These are phyloP conservation scores for Eudorcas thomsonii DNA, from an alignment of 2,113 vertebrate genomes.

Conservation along the genomic window DNA sequence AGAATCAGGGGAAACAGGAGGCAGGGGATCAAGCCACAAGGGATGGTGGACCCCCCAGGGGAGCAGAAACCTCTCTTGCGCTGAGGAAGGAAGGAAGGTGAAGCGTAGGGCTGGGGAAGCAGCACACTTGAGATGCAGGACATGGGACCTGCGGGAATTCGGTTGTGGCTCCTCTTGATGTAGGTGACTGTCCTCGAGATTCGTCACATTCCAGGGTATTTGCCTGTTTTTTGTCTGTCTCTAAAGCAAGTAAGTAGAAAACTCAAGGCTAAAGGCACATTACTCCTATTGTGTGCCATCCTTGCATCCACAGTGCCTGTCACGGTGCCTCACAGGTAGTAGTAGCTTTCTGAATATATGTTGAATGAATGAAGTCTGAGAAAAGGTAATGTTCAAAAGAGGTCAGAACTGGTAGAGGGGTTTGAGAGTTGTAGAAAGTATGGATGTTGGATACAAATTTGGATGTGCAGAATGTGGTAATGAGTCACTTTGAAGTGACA, in stretches of 20 bases:
- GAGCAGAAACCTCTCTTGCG: neutral
- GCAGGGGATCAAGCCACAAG: neutral
- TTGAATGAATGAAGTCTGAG: neutral
- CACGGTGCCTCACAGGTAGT: neutral
- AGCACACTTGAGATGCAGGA: neutral
- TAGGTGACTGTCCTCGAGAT: rapidly evolving
- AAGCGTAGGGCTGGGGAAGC: neutral
- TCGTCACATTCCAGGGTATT: too few relatives aligned
- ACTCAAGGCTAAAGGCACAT: neutral
- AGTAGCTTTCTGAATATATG: neutral
- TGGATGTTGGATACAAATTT: neutral
- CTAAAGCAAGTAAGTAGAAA: neutral
- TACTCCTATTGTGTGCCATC: neutral
- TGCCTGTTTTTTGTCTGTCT: neutral
- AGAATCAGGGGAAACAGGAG: neutral
- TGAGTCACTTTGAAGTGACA: neutral
- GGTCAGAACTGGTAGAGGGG: too few relatives aligned
- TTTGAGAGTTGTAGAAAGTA: neutral
- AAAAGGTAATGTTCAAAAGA: neutral
- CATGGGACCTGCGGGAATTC: neutral
- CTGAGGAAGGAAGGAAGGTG: neutral
- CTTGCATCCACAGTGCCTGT: neutral
- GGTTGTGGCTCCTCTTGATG: neutral
- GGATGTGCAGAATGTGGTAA: neutral
- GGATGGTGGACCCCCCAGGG: neutral